phyloP scores from a whole-genome alignment of 2,888 invertebrate species.

The Melanargia galathea region DNA sequence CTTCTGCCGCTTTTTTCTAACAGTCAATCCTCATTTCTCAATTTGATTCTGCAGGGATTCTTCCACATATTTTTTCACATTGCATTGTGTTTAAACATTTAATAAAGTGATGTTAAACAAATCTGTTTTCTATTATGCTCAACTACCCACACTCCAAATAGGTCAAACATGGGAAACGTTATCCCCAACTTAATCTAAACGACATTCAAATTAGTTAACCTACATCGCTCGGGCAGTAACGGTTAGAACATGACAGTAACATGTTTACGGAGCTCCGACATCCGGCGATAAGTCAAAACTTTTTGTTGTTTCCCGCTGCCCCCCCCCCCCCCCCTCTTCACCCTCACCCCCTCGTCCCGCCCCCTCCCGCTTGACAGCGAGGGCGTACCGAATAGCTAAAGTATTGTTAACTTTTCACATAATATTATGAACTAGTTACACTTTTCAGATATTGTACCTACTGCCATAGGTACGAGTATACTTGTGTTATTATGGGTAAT shows the following conservation, averaged over 20 bases:
- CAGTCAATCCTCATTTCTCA: no score
- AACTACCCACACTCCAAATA: neutral
- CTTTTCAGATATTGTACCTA: slow-evolving; percentile 5
- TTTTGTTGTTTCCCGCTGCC: slow-evolving; percentile 63
- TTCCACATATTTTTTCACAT: no score
- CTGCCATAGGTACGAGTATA: neutral
- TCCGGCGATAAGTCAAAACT: slow-evolving; percentile 63
- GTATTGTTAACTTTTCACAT: slow-evolving; percentile 68
- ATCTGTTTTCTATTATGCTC: no score
- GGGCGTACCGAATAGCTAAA: slow-evolving; percentile 70
- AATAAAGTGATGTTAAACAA: no score
- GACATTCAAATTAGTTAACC: slow-evolving; percentile 13
- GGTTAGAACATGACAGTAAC: slow-evolving; percentile 62
- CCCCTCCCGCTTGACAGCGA: slow-evolving; percentile 46
- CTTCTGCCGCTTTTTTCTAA: no score
- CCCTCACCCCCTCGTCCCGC: neutral
- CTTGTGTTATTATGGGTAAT: neutral
- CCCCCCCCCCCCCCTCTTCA: neutral
- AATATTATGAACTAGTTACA: slow-evolving; percentile 53
- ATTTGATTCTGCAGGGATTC: no score
- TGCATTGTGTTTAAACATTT: no score
- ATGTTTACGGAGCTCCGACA: slow-evolving; percentile 59
- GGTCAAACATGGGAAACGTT: neutral
- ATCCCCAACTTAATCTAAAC: slow-evolving; percentile 4
- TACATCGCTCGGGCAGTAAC: slow-evolving; percentile 33